Conservation (phyloP, 2,888 invertebrate species). For the Opisthograptis luteolata region DNA sequence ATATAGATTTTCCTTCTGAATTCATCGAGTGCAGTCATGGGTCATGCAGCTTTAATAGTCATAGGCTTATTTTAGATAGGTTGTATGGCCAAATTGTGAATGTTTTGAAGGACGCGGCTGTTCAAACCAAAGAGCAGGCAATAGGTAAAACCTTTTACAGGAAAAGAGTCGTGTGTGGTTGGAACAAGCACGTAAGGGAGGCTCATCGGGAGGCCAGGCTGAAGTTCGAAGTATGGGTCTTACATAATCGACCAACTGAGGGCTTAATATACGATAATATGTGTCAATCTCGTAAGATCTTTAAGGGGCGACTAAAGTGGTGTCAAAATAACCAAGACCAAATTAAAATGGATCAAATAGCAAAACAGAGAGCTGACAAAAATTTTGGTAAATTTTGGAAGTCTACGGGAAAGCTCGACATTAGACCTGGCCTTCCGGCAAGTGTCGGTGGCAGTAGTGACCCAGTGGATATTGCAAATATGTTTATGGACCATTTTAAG, state of each 20-base stretch:
- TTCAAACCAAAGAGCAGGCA: not conserved
- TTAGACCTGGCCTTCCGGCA: too few species aligned
- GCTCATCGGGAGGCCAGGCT: not conserved
- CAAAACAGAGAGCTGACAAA: not conserved
- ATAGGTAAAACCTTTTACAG: too few species aligned
- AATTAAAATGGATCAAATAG: not conserved
- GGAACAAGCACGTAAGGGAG: not conserved
- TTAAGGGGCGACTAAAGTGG: not conserved
- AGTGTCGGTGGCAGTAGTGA: too few species aligned
- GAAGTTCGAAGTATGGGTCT: not conserved
- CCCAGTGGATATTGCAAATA: too few species aligned
- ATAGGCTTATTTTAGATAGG: not conserved
- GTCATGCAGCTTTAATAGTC: not conserved
- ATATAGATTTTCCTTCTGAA: not conserved
- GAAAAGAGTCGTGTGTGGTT: not conserved
- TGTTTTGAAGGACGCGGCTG: not conserved
- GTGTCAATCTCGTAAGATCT: not conserved
- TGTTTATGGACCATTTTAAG: too few species aligned
- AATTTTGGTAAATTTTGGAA: not conserved
- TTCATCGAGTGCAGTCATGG: not conserved
- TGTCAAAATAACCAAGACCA: constrained; percentile 7
- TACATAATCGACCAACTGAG: not conserved
- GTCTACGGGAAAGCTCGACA: too few species aligned
- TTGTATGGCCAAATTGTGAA: not conserved
- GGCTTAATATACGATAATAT: not conserved